Percentiles rank a stretch among this genome's conserved stretches.
Conservation (phyloP, 2,113 vertebrate species). For the Piliocolobus tephrosceles region DNA sequence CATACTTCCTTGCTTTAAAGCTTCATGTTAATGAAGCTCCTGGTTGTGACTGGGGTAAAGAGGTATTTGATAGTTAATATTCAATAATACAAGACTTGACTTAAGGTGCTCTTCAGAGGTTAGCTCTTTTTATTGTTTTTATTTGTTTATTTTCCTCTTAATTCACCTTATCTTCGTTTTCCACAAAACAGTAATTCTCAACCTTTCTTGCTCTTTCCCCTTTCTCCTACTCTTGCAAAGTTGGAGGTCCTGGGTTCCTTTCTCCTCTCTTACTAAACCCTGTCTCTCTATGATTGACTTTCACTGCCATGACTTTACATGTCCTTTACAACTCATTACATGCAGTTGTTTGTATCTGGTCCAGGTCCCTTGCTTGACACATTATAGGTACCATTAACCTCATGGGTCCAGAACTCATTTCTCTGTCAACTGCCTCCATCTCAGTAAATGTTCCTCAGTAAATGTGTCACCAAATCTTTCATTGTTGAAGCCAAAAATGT, state of each 20-base stretch:
- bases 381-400: background rate
- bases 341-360: background rate
- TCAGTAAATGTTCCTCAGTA: background rate
- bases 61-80: background rate
- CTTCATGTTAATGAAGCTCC: background rate
- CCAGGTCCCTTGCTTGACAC: background rate
- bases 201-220: background rate
- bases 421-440: background rate
- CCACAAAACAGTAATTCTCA: background rate
- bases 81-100: background rate
- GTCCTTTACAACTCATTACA: background rate
- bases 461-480: background rate
- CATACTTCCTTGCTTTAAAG: background rate
- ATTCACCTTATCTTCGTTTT: background rate
- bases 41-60: background rate
- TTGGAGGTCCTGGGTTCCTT: background rate
- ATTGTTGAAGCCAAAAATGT: background rate
- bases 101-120: background rate
- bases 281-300: background rate
- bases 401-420: background rate
- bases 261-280: background rate
- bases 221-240: background rate
- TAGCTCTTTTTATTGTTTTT: background rate
- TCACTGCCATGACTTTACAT: background rate
- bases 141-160: background rate